Base-by-base conservation (phyloP, 2,113 vertebrate species). In the Meleagris gallopavo region DNA sequence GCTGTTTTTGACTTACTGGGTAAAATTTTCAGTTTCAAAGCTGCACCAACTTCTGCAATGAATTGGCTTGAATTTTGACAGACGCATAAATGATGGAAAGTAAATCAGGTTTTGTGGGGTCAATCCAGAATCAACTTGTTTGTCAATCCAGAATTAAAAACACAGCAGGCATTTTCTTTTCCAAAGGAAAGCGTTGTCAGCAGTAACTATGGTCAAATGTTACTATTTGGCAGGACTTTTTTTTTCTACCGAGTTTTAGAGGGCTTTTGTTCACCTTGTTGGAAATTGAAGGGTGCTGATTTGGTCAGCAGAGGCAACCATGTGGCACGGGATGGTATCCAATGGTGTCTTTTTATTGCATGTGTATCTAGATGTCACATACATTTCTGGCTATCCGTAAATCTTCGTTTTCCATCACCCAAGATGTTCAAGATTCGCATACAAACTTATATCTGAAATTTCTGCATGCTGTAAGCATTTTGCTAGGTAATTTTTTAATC, bases 301-400 rank as follows among this genome's bases (percentile, higher is more conserved):
- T 77, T 30, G 36, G 55, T 32, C 32, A n/a, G 10, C 1, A 0
- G 57, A 38, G 16, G 62, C 54, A n/a, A 54, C 16, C 6, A 11
- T 10, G 43, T 29, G 60, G 58, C 50, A 12, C 6, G 12, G 34
- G 0, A 6, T 2, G 2, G 4, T 22, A 27, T 27, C 25, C 27
- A 52, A 29, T 29, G 54, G 8, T 71, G 16, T 21, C 21, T 52
- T 70, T 46, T 41, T 46, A 20, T 17, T 12, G 2, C 32, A 4
- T 32, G 6, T 30, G 0, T 41, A 30, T 32, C 54, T 54, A 4
- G 52, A 69, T 43, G 9, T 54, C 30, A 7, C 19, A 14, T 6
- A 5, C 2, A 19, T 16, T 61, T 72, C 34, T 75, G 10, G 34
- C 55, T 41, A 1, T 27, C 1, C 0, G 2, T 32, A 62, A 62